These are phyloP conservation scores for Xenentodon cancila DNA, from an alignment of 2,797 vertebrate genomes.

Conservation along the genomic window DNA sequence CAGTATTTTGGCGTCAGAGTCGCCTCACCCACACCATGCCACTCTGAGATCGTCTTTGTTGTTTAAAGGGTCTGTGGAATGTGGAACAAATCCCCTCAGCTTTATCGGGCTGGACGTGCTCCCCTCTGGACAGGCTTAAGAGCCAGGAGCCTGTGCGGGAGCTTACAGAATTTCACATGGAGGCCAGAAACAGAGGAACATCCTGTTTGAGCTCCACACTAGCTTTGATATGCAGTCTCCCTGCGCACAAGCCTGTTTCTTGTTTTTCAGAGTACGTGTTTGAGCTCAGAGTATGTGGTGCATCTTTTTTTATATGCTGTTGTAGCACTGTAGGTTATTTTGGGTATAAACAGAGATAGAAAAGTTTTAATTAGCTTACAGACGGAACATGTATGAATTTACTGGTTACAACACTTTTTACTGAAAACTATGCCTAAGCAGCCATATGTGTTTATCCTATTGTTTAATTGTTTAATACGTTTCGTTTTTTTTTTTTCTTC, in stretches of 20 bases:
- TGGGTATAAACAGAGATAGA: too few species aligned
- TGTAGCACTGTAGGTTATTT: constrained; percentile 1
- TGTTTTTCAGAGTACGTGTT: constrained; percentile 51
- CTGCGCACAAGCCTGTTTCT: constrained; percentile 46
- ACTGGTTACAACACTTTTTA: too few species aligned
- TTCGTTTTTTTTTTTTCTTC: too few species aligned
- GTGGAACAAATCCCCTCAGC: constrained; percentile 85
- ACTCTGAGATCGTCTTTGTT: constrained; percentile 69
- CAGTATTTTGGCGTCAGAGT: constrained; percentile 39
- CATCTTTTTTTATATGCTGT: constrained; percentile 18
- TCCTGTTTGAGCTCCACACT: constrained; percentile 77
- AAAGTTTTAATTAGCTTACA: too few species aligned
- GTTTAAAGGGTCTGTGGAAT: constrained; percentile 82
- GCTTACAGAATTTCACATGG: constrained; percentile 81
- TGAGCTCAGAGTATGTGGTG: constrained; percentile 4
- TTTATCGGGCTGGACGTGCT: constrained; percentile 70
- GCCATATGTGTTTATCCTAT: too few species aligned
- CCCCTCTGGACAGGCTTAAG: constrained; percentile 73
- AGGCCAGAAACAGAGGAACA: constrained; percentile 82
- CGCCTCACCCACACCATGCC: constrained; percentile 70
- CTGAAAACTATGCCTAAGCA: too few species aligned
- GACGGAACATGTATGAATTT: too few species aligned
- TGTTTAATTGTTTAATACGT: too few species aligned
- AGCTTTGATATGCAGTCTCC: constrained; percentile 72
- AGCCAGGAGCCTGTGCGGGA: constrained; percentile 72